Evolutionary conservation across 1,140 invertebrate species (phyloP), one percentile per base, ranked within the genome.

Genomic region (Penaeus vannamei): DNA sequence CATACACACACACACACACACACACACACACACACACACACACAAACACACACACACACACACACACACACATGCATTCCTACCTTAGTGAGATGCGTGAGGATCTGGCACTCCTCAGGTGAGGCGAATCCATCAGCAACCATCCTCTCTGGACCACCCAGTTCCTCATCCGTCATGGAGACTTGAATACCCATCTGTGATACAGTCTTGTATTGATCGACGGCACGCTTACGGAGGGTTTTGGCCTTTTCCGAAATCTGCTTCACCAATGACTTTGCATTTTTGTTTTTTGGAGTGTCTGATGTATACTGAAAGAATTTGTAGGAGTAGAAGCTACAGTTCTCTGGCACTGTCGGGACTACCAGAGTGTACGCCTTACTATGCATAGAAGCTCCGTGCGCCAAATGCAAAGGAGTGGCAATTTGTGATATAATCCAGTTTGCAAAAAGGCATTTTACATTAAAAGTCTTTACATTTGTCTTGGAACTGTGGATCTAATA

Each of bases 81-180:
- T 80, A 86, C 85, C 85, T 80, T 86, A 4, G 61, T 86, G 22
- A 86, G 85, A 46, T 81, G 77, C 12, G 76, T 80, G 46, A 86
- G 72, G 32, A 86, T 77, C 29, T 80, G 20, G 32, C 85, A 86
- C n/a, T 86, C 76, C 29, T 64, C 22, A 22, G 76, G 60, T n/a
- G 85, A 64, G 23, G 77, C 60, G 29, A 86, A 80, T 32, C 85
- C 85, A 8, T 86, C 85, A 1, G 85, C 85, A 12, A 86, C 85
- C 85, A 86, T 46, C 72, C 85, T 79, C 59, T 46, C 60, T 14
- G n/a, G 60, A 0, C 76, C 53, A 8, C 26, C 72, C 22, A 60
- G 69, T 32, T 80, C 60, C 46, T 53, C 23, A 14, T 62, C 76
- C 42, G 59, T 62, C 60, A 36, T 23, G 19, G 80, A 8, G 10